Evolutionary conservation across 2,888 invertebrate species (phyloP).

Genomic region (Rotaria macrura): DNA sequence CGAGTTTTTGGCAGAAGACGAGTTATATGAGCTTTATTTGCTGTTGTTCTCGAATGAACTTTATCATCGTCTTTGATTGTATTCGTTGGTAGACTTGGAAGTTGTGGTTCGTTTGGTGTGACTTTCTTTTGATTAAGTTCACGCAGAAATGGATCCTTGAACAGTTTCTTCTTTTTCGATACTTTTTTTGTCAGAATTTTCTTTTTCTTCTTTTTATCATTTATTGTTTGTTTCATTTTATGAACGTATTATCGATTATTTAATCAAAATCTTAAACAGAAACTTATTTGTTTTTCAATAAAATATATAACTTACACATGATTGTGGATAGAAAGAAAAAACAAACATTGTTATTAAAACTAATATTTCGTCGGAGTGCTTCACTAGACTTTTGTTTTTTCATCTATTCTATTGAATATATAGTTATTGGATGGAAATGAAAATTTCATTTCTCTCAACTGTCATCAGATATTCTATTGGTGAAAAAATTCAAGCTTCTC

Average conservation of each 20-base stretch:
- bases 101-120: not conserved
- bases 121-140: not conserved
- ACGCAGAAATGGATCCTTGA: not conserved
- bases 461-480: too few relatives aligned
- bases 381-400: too few relatives aligned
- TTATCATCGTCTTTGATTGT: not conserved
- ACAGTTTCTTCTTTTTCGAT: not conserved
- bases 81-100: not conserved
- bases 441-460: too few relatives aligned
- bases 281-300: too few relatives aligned
- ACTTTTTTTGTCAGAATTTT: not conserved
- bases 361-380: too few relatives aligned
- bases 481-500: too few relatives aligned
- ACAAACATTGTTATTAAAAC: too few relatives aligned
- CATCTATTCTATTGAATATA: too few relatives aligned
- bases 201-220: not conserved
- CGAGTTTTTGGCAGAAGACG: not conserved
- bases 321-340: too few relatives aligned
- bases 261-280: too few relatives aligned
- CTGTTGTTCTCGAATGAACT: not conserved
- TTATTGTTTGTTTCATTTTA: not conserved
- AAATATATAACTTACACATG: too few relatives aligned
- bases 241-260: not conserved
- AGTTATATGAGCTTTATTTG: not conserved
- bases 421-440: too few relatives aligned